Conservation (phyloP, 2,797 vertebrate species). For the Leuciscus waleckii region DNA sequence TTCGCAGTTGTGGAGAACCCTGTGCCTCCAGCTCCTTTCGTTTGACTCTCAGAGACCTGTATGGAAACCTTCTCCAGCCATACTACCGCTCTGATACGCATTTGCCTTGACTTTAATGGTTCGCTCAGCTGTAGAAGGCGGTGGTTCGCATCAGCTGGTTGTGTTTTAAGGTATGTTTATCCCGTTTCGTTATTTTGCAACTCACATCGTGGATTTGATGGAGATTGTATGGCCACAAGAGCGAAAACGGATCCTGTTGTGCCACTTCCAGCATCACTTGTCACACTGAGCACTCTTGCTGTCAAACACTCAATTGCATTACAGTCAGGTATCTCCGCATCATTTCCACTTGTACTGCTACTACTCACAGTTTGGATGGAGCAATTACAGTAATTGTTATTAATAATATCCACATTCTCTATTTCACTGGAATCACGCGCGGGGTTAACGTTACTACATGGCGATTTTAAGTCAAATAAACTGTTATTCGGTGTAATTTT, state of each 20-base stretch:
- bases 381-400: constrained; percentile 64
- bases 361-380: constrained; percentile 36
- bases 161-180: constrained; percentile 4
- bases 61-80: constrained; percentile 47
- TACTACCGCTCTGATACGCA: background rate
- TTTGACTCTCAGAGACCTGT: constrained; percentile 60
- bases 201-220: constrained; percentile 51
- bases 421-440: constrained; percentile 40
- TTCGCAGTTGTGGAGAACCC: constrained; percentile 69
- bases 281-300: constrained; percentile 69
- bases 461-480: constrained; percentile 40
- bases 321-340: background rate
- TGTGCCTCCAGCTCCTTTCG: constrained; percentile 64
- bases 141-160: constrained; percentile 24
- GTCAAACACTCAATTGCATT: constrained; percentile 56
- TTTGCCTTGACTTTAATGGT: constrained; percentile 9
- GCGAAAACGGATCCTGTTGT: constrained; percentile 75
- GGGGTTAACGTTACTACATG: background rate
- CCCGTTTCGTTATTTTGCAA: constrained; percentile 1
- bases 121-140: constrained; percentile 30
- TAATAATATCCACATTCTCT: constrained; percentile 64
- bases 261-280: constrained; percentile 60
- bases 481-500: constrained; percentile 58
- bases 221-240: constrained; percentile 73
- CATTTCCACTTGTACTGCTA: background rate